A percentile compares a stretch with the other conserved stretches of the same genome.
phyloP scores from a whole-genome alignment of 2,797 vertebrate species.

The Lithobates sylvaticus region DNA sequence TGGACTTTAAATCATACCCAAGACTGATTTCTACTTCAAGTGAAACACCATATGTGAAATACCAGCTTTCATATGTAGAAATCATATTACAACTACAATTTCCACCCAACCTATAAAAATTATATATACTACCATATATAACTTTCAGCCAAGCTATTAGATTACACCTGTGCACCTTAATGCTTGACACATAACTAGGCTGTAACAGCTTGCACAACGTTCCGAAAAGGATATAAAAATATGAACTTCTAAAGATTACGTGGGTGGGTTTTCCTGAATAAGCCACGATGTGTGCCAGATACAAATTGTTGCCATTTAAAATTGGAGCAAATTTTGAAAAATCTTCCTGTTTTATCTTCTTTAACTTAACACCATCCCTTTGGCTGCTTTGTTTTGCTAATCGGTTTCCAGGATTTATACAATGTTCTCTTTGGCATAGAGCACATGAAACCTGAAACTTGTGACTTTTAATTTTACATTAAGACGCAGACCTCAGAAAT shows the following conservation, averaged over 20 bases:
- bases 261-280: conserved; percentile 28
- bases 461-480: conserved; percentile 7
- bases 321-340: conserved; percentile 24
- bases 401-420: conserved; percentile 7
- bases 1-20: not conserved
- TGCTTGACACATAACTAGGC: conserved; percentile 1
- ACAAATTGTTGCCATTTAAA: conserved; percentile 31
- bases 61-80: not conserved
- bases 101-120: not conserved
- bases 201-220: conserved; percentile 33
- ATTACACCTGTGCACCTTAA: not conserved
- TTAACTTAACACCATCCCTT: conserved; percentile 15
- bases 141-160: not conserved
- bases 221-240: conserved; percentile 27
- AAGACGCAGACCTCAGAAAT: not conserved
- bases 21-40: not conserved
- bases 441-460: conserved; percentile 3
- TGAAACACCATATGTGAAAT: not conserved
- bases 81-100: conserved; percentile 10
- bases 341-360: conserved; percentile 37
- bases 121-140: not conserved
- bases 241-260: conserved; percentile 30
- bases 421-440: conserved; percentile 29
- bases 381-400: conserved; percentile 9
- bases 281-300: conserved; percentile 24